Percentiles rank a stretch among this genome's conserved stretches.
Evolutionary conservation across 2,888 invertebrate species (phyloP).

Genomic region (Drosophila anomelani): DNA sequence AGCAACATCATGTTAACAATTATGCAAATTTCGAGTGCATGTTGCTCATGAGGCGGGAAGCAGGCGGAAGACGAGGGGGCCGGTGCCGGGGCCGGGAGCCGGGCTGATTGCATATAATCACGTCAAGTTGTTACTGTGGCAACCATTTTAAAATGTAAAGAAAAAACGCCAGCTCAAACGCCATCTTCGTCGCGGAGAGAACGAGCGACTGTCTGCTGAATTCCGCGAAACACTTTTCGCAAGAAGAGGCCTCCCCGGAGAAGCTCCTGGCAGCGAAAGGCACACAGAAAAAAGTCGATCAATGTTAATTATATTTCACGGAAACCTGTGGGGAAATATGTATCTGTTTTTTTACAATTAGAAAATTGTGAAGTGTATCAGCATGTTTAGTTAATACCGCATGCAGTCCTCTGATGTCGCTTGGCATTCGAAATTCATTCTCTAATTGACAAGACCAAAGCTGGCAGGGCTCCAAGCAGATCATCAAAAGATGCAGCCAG

Average conservation of each 20-base stretch:
- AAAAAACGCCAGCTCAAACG: conserved; percentile 56
- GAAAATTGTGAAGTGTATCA: not conserved
- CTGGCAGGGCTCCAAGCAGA: conserved; percentile 75
- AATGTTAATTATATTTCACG: not conserved
- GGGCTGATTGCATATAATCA: conserved; percentile 82
- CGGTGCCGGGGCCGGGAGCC: conserved; percentile 23
- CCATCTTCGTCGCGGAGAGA: conserved; percentile 68
- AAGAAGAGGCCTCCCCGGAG: conserved; percentile 7
- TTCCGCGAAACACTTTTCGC: conserved; percentile 64
- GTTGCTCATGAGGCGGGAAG: conserved; percentile 54
- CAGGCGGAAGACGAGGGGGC: conserved; percentile 5
- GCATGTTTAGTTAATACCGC: conserved; percentile 59
- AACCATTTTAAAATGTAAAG: conserved; percentile 65
- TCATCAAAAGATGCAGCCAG: conserved; percentile 69
- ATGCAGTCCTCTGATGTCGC: conserved; percentile 73
- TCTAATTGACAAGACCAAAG: conserved; percentile 79
- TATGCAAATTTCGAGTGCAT: conserved; percentile 82
- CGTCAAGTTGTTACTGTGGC: conserved; percentile 73
- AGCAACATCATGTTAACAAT: conserved; percentile 82
- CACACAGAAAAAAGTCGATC: conserved; percentile 5
- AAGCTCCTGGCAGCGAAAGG: conserved; percentile 26
- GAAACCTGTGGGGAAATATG: not conserved
- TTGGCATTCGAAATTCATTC: conserved; percentile 47
- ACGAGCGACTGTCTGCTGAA: conserved; percentile 67
- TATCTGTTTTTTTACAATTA: not conserved